phyloP scores from a whole-genome alignment of 2,888 invertebrate genomes.

The Dexiosoma caninum region DNA sequence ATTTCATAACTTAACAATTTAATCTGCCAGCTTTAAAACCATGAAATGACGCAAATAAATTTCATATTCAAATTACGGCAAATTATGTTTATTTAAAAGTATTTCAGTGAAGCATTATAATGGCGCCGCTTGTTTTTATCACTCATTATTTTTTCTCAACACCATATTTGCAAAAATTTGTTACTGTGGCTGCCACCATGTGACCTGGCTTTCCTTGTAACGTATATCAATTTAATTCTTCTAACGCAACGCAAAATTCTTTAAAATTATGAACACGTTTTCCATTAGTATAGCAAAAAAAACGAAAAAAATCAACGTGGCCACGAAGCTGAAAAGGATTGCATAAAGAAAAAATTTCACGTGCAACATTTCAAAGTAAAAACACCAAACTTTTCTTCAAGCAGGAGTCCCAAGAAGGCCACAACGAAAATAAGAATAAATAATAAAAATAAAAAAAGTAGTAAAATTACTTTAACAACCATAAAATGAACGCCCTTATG shows the following conservation, averaged over 20 bases:
- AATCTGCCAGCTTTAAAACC: too few species aligned
- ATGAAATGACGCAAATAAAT: too few species aligned
- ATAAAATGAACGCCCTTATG: constrained; percentile 44
- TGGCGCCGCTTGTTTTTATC: too few species aligned
- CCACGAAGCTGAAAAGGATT: constrained; percentile 2
- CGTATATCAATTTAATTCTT: too few species aligned
- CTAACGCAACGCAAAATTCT: constrained; percentile 3
- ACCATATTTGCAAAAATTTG: too few species aligned
- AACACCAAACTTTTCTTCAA: neutral
- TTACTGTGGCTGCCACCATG: too few species aligned
- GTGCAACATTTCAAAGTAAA: constrained; percentile 41
- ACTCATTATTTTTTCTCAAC: too few species aligned
- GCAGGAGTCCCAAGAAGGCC: neutral
- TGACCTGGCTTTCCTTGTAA: too few species aligned
- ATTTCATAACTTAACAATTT: too few species aligned
- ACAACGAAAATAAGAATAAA: neutral
- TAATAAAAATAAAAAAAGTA: constrained; percentile 4
- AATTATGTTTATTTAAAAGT: too few species aligned
- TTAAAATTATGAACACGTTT: constrained; percentile 55
- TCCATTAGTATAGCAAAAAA: constrained; percentile 35
- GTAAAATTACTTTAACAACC: constrained; percentile 41
- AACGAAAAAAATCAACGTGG: neutral
- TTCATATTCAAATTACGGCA: too few species aligned
- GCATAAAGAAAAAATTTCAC: constrained; percentile 6
- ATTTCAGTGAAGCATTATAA: too few species aligned